Evolutionary conservation across 2,113 vertebrate genomes (phyloP), one percentile per base, ranked within the genome.

Genomic region (Ptilonorhynchus violaceus): DNA sequence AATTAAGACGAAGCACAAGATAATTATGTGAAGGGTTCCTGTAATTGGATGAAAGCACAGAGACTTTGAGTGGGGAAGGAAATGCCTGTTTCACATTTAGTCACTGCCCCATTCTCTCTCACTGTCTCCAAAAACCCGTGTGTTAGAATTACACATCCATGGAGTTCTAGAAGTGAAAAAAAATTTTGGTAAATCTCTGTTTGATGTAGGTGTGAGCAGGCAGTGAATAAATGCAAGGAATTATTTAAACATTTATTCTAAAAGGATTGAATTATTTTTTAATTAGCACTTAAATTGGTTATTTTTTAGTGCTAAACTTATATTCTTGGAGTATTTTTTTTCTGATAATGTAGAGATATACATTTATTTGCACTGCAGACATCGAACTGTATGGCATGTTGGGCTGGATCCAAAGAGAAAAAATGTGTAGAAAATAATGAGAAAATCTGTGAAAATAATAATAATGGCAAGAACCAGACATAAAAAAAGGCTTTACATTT

Each of bases 221-320:
- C 2, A 15, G 13, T 78, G 24, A 82, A 70, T 35, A 49, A 52
- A 7, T 11, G 4, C 8, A 59, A 78, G 63, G 84, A 76, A 49
- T 15, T 1, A 39, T 31, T 67, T 53, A 62, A 72, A 37, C 6
- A 17, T 70, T 52, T 56, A 46, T 90, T 85, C n/a, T 46, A 5
- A 55, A 81, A 59, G 1, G 1, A 19, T 30, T 47, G 15, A n/a
- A n/a, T n/a, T n/a, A n/a, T 23, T 77, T 69, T 53, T 39, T 5
- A 24, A 21, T 59, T 56, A 18, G 10, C 9, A n/a, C 7, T 52
- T 42, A 10, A 74, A 18, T 25, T 77, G 37, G 47, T 19, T 70
- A 5, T 15, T 50, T 35, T 60, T 10, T 37, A 52, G 7, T 24
- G 5, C 4, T 44, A n/a, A 67, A 53, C 1, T 0, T 44, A 21